These are phyloP conservation scores for Dusona sp. DNA, from an alignment of 2,888 invertebrate species.

Conservation along the genomic window DNA sequence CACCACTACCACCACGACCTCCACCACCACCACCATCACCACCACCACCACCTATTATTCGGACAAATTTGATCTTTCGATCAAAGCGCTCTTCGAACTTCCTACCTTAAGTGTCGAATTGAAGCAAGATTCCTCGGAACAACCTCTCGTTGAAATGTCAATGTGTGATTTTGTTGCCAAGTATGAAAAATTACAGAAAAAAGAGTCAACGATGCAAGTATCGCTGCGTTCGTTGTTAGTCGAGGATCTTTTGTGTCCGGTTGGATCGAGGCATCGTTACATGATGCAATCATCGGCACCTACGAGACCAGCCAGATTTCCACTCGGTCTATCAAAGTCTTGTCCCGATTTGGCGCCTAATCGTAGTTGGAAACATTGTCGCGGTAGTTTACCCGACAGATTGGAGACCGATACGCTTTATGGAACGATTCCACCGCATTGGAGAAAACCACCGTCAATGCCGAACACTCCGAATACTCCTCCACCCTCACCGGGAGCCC, in stretches of 20 bases:
- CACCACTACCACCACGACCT: no score
- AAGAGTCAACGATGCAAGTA: conserved; percentile 91
- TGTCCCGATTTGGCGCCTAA: conserved; percentile 90
- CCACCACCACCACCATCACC: no score
- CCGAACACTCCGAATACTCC: conserved; percentile 81
- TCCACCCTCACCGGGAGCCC: conserved; percentile 81
- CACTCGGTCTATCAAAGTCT: conserved; percentile 88
- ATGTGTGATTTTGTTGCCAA: conserved; percentile 93
- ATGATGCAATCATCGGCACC: conserved; percentile 91
- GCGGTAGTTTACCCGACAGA: conserved; percentile 81
- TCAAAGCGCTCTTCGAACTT: conserved; percentile 89
- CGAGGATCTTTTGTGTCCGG: conserved; percentile 94
- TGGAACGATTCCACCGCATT: conserved; percentile 81
- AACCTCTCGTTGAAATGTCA: conserved; percentile 93
- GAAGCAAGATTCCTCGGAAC: conserved; percentile 90
- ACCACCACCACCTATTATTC: conserved; percentile 74
- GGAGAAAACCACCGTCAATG: conserved; percentile 77
- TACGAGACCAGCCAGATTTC: conserved; percentile 77
- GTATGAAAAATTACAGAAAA: conserved; percentile 89
- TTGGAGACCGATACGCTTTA: conserved; percentile 81
- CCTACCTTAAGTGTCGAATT: conserved; percentile 91
- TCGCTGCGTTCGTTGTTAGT: conserved; percentile 94
- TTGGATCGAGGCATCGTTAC: conserved; percentile 92
- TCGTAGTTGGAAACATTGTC: conserved; percentile 74
- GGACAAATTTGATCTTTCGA: conserved; percentile 80